Percentiles rank a stretch among this genome's conserved stretches.
phyloP scores from a whole-genome alignment of 2,113 vertebrate genomes.

The Hippocampus abdominalis region DNA sequence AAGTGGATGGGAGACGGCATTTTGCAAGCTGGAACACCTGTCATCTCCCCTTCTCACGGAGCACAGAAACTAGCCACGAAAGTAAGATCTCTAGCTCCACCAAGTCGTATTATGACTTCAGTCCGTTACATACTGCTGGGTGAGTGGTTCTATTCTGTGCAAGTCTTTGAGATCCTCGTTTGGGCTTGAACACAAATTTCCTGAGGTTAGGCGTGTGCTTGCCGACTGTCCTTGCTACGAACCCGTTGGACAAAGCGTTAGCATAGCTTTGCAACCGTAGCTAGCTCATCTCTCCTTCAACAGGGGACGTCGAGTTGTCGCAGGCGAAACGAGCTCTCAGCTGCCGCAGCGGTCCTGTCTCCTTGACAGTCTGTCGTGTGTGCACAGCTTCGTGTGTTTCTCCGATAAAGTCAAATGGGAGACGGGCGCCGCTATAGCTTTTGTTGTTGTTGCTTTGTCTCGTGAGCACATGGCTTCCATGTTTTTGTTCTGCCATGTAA shows the following conservation, averaged over 20 bases:
- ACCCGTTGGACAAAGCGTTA: slow-evolving; percentile 56
- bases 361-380: background rate
- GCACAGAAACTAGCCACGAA: slow-evolving; percentile 48
- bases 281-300: slow-evolving; percentile 52
- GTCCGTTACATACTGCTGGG: background rate
- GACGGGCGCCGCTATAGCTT: slow-evolving; percentile 53
- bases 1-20: slow-evolving; percentile 42
- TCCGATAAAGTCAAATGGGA: background rate
- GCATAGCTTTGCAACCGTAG: slow-evolving; percentile 46
- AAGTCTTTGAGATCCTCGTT: background rate
- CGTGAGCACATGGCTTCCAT: slow-evolving; percentile 83
- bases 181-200: background rate
- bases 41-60: slow-evolving; percentile 24
- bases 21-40: slow-evolving; percentile 44
- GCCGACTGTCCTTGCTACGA: background rate
- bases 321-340: background rate
- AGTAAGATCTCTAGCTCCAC: slow-evolving; percentile 48
- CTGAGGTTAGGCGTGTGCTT: background rate
- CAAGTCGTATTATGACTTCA: slow-evolving; percentile 1
- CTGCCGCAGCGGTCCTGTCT: no score
- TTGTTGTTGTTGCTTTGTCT: slow-evolving; percentile 96
- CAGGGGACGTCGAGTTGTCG: slow-evolving; percentile 23
- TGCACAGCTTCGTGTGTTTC: background rate
- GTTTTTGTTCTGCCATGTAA: slow-evolving; percentile 75
- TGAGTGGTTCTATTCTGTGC: background rate